Evolutionary conservation across 2,888 invertebrate genomes (phyloP), one percentile per base, ranked within the genome.

Genomic region (Belgica antarctica): DNA sequence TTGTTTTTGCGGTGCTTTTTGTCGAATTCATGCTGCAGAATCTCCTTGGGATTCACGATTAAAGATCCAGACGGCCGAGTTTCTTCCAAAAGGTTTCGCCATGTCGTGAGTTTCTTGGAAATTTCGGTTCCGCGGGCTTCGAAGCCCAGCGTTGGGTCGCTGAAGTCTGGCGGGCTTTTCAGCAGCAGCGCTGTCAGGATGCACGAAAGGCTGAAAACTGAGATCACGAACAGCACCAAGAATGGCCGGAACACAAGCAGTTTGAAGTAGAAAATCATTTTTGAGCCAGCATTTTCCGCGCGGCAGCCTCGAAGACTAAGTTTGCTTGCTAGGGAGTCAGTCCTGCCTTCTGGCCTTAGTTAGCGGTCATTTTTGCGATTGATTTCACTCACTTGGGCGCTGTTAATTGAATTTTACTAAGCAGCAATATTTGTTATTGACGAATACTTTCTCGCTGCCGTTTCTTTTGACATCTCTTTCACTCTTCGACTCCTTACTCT

Each of bases 111-210:
- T 69, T 93, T 85, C 76, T 90, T 85, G 1, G 92, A 87, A 75
- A 96, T 83, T 57, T 83, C 81, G 1, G 95, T 96, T n/a, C 94
- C 94, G 72, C 96, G 85, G 12, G 95, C 89, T 78, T 94, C 94
- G 81, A 96, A 96, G 2, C 96, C 96, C 82, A 88, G 81, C 76
- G 91, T 87, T 24, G 95, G 95, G 79, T 95, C 92, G 73, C 88
- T 86, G 81, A 96, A 95, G 78, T 89, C 88, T 36, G 94, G 94
- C 70, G 86, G 80, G 65, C 84, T 82, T 74, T 84, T 85, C 22
- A 85, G 81, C 47, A 85, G 83, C 72, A 88, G 79, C 65, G 88
- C 85, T 71, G 89, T 83, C 66, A 88, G 83, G 59, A 89, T 81
- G 76, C 89, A 88, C 62, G 86, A 84, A 62, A 83, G 78, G 71